Conservation (phyloP, 2,797 vertebrate species). For the Microctenopoma lineatum region DNA sequence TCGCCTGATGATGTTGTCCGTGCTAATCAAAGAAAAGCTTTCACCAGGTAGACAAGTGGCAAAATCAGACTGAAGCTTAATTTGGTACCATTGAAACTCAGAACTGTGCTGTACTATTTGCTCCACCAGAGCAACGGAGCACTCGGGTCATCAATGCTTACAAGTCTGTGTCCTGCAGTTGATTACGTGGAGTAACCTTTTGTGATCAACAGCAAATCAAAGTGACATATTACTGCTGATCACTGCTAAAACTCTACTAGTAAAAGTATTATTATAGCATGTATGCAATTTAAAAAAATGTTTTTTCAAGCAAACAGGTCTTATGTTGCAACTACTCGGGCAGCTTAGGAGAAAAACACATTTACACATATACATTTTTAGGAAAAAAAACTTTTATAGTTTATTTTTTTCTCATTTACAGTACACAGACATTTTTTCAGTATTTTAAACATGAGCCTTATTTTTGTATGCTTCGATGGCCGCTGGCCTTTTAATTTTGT, state of each 20-base stretch:
- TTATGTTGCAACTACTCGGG: conserved; percentile 20
- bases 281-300: conserved; percentile 10
- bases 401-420: conserved; percentile 7
- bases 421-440: conserved; percentile 17
- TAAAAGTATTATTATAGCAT: conserved; percentile 2
- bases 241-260: background rate
- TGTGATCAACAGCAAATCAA: conserved; percentile 34
- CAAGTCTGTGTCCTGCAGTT: conserved; percentile 6
- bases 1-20: conserved; percentile 96
- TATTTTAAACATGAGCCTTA: conserved; percentile 60
- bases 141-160: conserved; percentile 5
- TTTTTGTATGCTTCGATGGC: conserved; percentile 59
- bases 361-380: conserved; percentile 13
- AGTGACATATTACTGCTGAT: background rate
- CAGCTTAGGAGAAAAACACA: conserved; percentile 41
- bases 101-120: conserved; percentile 1
- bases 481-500: conserved; percentile 59
- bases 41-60: conserved; percentile 82
- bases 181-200: conserved; percentile 1
- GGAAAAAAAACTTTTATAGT: conserved; percentile 46
- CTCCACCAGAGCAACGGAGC: background rate
- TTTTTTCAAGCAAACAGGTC: background rate
- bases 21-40: conserved; percentile 91
- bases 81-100: background rate
- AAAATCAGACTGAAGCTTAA: conserved; percentile 8